Evolutionary conservation across 2,888 invertebrate genomes (phyloP).

Genomic region (Clunio marinus): DNA sequence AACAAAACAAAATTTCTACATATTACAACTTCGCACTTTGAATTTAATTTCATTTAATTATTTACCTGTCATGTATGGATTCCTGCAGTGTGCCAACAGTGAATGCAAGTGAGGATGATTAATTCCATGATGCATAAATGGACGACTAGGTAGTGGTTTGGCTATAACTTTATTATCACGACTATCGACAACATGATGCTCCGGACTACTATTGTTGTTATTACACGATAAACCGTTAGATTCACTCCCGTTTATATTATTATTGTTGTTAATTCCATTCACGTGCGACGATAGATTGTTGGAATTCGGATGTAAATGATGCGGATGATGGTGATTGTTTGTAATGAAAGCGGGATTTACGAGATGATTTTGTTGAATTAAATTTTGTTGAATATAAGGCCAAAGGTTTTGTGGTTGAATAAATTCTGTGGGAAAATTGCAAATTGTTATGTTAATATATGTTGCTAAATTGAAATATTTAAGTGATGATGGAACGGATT

Average conservation of each 20-base stretch:
- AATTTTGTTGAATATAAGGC: conserved; percentile 54
- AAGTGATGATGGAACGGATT: too few species aligned
- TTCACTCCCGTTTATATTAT: conserved; percentile 38
- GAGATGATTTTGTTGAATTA: conserved; percentile 52
- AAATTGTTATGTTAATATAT: too few species aligned
- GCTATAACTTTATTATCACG: conserved; percentile 56
- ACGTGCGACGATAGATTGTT: conserved; percentile 47
- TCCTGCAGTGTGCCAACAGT: conserved; percentile 73
- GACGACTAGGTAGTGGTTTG: conserved; percentile 79
- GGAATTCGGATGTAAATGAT: conserved; percentile 15
- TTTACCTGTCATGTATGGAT: conserved; percentile 72
- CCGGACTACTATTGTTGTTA: conserved; percentile 34
- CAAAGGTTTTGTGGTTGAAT: conserved; percentile 54
- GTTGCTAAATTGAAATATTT: too few species aligned
- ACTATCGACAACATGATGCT: conserved; percentile 34
- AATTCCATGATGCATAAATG: conserved; percentile 63
- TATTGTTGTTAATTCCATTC: conserved; percentile 46
- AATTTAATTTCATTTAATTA: conserved; percentile 18
- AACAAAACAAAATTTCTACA: background rate
- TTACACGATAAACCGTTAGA: conserved; percentile 27
- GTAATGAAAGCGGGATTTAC: conserved; percentile 52
- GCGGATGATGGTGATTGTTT: conserved; percentile 51
- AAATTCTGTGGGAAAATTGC: conserved; percentile 47
- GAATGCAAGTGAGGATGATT: conserved; percentile 79
- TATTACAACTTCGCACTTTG: background rate